These are phyloP conservation scores for Hystrix cristata DNA, from an alignment of 2,113 vertebrate species.

Conservation along the genomic window DNA sequence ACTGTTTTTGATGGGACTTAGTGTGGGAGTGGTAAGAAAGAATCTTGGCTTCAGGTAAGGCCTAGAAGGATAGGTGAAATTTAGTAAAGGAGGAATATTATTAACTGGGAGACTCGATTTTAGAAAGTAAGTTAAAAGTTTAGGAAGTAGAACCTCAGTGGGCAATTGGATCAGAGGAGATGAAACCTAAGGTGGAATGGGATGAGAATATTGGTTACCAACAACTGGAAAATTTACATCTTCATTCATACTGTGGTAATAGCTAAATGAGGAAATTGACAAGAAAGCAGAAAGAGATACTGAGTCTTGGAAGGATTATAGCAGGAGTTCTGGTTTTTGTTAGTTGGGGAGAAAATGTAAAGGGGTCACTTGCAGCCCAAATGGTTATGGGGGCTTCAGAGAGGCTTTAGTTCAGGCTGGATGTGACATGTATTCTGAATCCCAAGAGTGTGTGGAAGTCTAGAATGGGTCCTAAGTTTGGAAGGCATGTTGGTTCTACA, in stretches of 20 bases:
- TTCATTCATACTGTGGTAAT: neutral
- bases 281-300: neutral
- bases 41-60: neutral
- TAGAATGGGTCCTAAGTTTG: neutral
- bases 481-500: neutral
- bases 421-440: neutral
- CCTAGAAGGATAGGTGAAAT: neutral
- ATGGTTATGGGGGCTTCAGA: neutral
- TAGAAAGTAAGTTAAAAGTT: neutral
- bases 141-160: neutral
- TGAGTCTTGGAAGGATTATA: neutral
- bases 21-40: neutral
- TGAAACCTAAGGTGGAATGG: neutral
- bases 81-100: neutral
- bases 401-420: neutral
- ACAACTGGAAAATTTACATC: neutral
- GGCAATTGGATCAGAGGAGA: neutral
- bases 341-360: neutral
- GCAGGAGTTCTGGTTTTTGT: neutral
- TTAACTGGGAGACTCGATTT: conserved; percentile 18
- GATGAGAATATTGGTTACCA: neutral
- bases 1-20: neutral
- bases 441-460: conserved; percentile 11
- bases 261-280: neutral
- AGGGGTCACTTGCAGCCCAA: neutral